Evolutionary conservation across 2,888 invertebrate genomes (phyloP), one percentile per base, ranked within the genome.

Genomic region (Dynastes grantii): DNA sequence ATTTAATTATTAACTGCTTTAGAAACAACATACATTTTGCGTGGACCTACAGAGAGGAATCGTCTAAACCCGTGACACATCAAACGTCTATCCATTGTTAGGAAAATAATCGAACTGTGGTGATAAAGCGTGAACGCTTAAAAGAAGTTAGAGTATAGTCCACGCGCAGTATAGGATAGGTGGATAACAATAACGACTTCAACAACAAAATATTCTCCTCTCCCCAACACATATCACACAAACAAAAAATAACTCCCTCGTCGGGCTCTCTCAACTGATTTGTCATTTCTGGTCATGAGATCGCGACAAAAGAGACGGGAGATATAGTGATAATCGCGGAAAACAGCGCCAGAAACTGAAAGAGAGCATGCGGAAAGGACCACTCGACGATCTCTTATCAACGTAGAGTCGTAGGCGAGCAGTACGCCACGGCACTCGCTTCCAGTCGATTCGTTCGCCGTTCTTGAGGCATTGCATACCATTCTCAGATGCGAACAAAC

Each of bases 281-380:
- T 76, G 76, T 76, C 76, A 76, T 55, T 76, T 76, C 76, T 76
- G 76, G 76, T 76, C 67, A 67, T 67, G 67, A 49, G 65, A 67
- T 76, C 79, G 78, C 77, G 80, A 82, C 80, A 81, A 82, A 81
- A 82, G 81, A 80, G 80, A 81, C 65, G 76, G 81, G 16, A 81
- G 79, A 80, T 80, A 80, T 58, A 68, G 73, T 80, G 81, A 81
- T 82, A 79, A 81, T 81, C 79, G 77, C 78, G 45, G 49, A 73
- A 80, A 81, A 80, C 80, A 81, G 79, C 80, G 78, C 76, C 78
- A 76, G 76, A 67, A 81, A 80, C 81, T 80, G 81, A 81, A 80
- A 81, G 80, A 81, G 83, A 83, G 83, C 82, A 83, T 82, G 83
- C 83, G 83, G 83, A 82, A 81, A 80, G 79, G 81, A 80, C 79